A percentile compares a stretch with the other conserved stretches of the same genome.
phyloP scores from a whole-genome alignment of 2,113 vertebrate genomes.

The Marcusenius ussheri region DNA sequence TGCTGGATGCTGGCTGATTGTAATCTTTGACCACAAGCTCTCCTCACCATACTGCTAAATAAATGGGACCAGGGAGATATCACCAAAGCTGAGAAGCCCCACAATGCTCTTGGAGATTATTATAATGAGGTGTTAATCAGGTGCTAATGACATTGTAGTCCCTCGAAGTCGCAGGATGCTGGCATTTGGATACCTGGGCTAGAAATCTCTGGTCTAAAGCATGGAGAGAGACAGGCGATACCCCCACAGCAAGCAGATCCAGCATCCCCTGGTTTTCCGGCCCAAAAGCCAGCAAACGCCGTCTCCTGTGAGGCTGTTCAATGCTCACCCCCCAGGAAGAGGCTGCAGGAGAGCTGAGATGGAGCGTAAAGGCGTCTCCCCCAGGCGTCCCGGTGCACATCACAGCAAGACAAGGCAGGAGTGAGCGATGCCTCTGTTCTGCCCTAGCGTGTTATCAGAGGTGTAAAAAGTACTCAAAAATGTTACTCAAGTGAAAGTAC shows the following conservation, averaged over 20 bases:
- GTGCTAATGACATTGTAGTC: neutral
- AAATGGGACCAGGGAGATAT: neutral
- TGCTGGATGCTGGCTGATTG: neutral
- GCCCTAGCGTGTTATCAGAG: neutral
- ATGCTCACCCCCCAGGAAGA: neutral
- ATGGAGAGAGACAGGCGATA: neutral
- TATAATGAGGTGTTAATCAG: neutral
- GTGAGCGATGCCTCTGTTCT: neutral
- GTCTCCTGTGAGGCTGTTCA: neutral
- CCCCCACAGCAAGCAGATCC: neutral
- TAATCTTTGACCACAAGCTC: neutral
- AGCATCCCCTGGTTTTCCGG: neutral
- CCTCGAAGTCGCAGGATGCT: neutral
- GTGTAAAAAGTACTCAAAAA: too few species aligned
- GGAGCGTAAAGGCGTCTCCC: neutral
- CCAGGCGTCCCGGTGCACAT: too few species aligned
- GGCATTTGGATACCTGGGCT: neutral
- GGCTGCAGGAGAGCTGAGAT: neutral
- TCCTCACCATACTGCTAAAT: neutral
- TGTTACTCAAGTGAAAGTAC: too few species aligned
- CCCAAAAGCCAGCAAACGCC: neutral
- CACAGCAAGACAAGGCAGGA: neutral
- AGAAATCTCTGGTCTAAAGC: neutral
- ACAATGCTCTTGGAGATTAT: neutral
- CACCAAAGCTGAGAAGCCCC: neutral